Conservation (phyloP, 2,113 vertebrate species). For the Dasyornis broadbenti region DNA sequence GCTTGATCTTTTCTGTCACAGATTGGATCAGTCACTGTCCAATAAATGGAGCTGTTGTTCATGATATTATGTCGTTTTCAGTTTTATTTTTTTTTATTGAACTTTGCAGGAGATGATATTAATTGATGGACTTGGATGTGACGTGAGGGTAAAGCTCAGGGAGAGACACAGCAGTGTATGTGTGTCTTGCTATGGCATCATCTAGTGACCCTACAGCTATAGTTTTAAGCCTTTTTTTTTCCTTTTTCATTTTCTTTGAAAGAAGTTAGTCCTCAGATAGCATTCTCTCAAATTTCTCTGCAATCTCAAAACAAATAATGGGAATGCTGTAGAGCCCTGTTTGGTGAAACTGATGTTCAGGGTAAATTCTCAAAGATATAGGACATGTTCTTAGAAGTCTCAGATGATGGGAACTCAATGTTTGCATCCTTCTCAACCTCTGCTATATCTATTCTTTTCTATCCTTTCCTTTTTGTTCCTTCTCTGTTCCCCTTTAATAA, state of each 20-base stretch:
- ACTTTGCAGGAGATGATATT: constrained; percentile 49
- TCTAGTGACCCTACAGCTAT: not conserved
- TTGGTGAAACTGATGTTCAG: not conserved
- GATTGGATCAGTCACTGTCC: constrained; percentile 46
- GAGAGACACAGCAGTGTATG: not conserved
- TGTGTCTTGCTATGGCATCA: constrained; percentile 30
- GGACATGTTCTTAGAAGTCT: not conserved
- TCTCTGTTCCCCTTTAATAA: not conserved
- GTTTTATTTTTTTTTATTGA: constrained; percentile 18
- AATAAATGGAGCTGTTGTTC: constrained; percentile 51
- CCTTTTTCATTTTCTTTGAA: not conserved
- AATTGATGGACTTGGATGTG: constrained; percentile 31
- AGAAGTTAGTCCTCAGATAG: not conserved
- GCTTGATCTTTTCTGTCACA: constrained; percentile 62
- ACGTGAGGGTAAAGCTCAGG: not conserved
- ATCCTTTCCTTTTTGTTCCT: not conserved
- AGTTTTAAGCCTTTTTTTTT: not conserved
- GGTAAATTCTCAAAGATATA: not conserved
- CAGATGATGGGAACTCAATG: not conserved
- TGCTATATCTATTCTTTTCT: not conserved
- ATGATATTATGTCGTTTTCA: constrained; percentile 6
- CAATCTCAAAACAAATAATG: not conserved
- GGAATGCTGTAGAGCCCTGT: not conserved
- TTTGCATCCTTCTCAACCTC: not conserved
- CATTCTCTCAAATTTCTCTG: not conserved